These are phyloP conservation scores for Schizotus pectinicornis DNA, from an alignment of 2,888 invertebrate species.

Conservation along the genomic window DNA sequence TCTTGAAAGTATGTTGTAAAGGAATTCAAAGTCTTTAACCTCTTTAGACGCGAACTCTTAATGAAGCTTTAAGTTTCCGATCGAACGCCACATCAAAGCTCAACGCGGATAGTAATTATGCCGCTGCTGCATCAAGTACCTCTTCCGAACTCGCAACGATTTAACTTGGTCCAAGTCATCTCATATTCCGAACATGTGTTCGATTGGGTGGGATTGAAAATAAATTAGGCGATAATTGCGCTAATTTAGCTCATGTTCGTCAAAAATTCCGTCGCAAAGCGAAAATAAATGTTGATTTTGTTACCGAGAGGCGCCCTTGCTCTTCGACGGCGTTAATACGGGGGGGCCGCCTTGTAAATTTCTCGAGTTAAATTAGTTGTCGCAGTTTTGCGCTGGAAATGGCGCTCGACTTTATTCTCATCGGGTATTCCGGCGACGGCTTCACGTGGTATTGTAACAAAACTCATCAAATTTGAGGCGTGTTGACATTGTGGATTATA, in stretches of 20 bases:
- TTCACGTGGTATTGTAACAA: slow-evolving; percentile 55
- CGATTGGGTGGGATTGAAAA: slow-evolving; percentile 9
- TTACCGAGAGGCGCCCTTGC: background rate
- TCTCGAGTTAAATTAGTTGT: slow-evolving; percentile 35
- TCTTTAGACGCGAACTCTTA: slow-evolving; percentile 29
- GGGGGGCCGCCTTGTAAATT: background rate
- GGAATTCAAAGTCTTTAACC: slow-evolving; percentile 19
- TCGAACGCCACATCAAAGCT: slow-evolving; percentile 37
- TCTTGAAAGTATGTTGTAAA: slow-evolving; percentile 10
- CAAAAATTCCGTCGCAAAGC: background rate
- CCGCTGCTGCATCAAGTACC: slow-evolving; percentile 16
- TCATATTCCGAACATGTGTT: slow-evolving; percentile 3
- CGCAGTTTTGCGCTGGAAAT: slow-evolving; percentile 24
- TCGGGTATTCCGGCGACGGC: slow-evolving; percentile 52
- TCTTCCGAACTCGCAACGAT: slow-evolving; percentile 2
- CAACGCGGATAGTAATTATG: slow-evolving; percentile 24
- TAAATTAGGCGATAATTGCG: slow-evolving; percentile 3
- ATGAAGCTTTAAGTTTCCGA: slow-evolving; percentile 36
- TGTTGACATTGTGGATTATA: slow-evolving; percentile 60
- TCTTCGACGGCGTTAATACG: background rate
- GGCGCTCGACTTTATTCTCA: slow-evolving; percentile 40
- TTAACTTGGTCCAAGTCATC: slow-evolving; percentile 2
- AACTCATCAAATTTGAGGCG: slow-evolving; percentile 60
- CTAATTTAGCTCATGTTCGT: background rate
- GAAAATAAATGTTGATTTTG: background rate